phyloP scores from a whole-genome alignment of 2,888 invertebrate species.

The Monoplex corrugatus region DNA sequence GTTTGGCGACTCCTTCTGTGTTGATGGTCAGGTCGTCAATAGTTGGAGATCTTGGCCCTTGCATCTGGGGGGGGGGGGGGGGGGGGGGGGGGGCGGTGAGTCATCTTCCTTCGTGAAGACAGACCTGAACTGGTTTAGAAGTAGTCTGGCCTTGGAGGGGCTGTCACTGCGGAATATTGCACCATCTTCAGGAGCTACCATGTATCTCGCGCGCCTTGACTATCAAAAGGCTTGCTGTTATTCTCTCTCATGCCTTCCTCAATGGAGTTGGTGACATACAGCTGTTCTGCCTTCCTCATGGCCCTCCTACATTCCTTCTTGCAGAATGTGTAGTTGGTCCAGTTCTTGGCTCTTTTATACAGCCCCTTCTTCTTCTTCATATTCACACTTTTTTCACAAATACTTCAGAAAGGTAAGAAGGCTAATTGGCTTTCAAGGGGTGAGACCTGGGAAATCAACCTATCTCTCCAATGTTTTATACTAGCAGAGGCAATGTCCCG shows the following conservation, averaged over 20 bases:
- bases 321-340: background rate
- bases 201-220: background rate
- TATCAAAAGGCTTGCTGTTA: background rate
- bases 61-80: too few species aligned
- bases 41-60: background rate
- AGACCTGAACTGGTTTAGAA: background rate
- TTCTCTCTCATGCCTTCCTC: background rate
- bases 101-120: background rate
- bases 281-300: conserved; percentile 12
- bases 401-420: too few species aligned
- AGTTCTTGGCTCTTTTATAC: background rate
- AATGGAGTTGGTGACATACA: background rate
- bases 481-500: too few species aligned
- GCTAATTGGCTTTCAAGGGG: too few species aligned
- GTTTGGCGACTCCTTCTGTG: background rate
- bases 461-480: too few species aligned
- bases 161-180: background rate
- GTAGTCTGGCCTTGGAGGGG: background rate
- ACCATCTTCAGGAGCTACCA: background rate
- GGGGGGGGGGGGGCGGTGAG: too few species aligned
- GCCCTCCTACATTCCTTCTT: conserved; percentile 17
- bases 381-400: too few species aligned
- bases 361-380: background rate
- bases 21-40: background rate
- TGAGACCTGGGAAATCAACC: too few species aligned